A percentile compares a stretch with the other conserved stretches of the same genome.
These are phyloP conservation scores for Lithodes maja DNA, from an alignment of 2,888 invertebrate species.

Conservation along the genomic window DNA sequence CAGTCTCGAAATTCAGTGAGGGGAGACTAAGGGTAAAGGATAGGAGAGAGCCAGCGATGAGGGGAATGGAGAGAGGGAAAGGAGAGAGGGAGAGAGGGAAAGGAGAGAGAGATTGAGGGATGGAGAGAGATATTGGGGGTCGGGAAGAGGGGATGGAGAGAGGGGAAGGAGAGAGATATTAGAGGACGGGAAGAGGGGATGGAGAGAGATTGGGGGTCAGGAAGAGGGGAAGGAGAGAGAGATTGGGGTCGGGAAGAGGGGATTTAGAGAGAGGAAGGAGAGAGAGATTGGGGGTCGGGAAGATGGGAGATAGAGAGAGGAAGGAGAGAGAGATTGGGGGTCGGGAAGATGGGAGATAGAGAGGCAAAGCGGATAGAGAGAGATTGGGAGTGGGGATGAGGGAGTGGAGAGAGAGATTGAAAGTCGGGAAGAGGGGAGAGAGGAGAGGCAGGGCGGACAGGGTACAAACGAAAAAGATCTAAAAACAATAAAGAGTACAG, in stretches of 20 bases:
- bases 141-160: neutral
- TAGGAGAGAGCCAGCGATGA: too few relatives aligned
- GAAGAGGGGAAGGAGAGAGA: neutral
- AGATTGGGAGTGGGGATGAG: neutral
- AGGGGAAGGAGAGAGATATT: neutral
- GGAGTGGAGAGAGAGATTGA: neutral
- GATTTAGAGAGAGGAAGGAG: neutral
- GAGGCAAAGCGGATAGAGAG: neutral
- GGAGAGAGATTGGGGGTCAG: too few relatives aligned
- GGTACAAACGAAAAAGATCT: neutral
- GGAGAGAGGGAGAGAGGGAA: neutral
- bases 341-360: neutral
- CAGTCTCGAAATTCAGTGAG: too few relatives aligned
- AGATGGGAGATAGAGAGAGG: neutral
- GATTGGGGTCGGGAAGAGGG: neutral
- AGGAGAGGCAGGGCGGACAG: neutral
- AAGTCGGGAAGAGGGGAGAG: neutral
- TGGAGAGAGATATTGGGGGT: neutral
- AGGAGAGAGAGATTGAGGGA: neutral
- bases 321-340: neutral
- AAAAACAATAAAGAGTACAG: neutral
- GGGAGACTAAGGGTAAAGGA: neutral
- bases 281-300: neutral
- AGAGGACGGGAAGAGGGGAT: neutral
- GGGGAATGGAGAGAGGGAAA: constrained; percentile 7